Evolutionary conservation across 2,113 vertebrate species (phyloP).

Genomic region (Perognathus longimembris): DNA sequence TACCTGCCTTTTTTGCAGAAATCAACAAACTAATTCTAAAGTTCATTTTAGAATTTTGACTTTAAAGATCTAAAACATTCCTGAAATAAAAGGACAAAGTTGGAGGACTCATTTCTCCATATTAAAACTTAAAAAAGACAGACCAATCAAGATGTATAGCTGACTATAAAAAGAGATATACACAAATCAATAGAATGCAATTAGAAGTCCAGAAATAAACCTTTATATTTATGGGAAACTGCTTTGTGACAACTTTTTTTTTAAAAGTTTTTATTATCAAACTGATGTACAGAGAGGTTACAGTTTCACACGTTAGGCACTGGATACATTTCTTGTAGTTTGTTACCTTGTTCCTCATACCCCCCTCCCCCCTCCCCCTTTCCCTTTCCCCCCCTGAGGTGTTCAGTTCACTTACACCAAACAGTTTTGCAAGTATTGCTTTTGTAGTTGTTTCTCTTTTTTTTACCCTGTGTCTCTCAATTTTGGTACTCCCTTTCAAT

Average conservation of each 20-base stretch:
- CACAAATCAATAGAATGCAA: not conserved
- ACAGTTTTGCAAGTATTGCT: too few species aligned
- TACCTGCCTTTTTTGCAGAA: not conserved
- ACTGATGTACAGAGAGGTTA: too few species aligned
- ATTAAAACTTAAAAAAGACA: slow-evolving; percentile 14
- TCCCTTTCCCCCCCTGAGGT: too few species aligned
- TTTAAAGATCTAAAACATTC: not conserved
- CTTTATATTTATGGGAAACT: not conserved
- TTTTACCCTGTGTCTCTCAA: too few species aligned
- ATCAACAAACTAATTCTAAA: not conserved
- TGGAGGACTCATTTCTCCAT: not conserved
- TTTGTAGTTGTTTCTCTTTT: too few species aligned
- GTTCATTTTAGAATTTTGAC: not conserved
- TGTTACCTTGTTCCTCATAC: too few species aligned
- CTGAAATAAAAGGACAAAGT: not conserved
- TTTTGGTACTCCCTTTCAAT: too few species aligned
- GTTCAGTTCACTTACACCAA: too few species aligned
- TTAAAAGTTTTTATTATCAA: too few species aligned
- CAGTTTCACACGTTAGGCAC: too few species aligned
- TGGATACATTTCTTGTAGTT: too few species aligned
- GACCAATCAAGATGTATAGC: not conserved
- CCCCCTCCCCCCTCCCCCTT: too few species aligned
- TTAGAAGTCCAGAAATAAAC: not conserved
- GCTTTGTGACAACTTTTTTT: not conserved
- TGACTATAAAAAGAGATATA: not conserved